A percentile compares a stretch with the other conserved stretches of the same genome.
phyloP scores from a whole-genome alignment of 2,888 invertebrate species.

The Ennomos erosarius region DNA sequence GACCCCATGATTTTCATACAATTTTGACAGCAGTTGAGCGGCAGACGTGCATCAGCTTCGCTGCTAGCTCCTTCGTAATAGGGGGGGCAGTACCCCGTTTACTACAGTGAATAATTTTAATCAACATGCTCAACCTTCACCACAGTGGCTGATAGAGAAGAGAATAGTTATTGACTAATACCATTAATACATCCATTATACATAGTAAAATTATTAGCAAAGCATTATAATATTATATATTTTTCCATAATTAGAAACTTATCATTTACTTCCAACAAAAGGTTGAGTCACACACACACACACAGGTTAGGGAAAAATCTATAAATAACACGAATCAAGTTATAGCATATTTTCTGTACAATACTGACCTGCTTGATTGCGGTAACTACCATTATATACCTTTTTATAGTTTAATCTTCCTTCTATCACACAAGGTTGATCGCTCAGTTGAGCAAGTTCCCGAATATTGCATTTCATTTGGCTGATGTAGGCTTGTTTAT shows the following conservation, averaged over 20 bases:
- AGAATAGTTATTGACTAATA: no score
- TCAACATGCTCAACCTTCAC: no score
- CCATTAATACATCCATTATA: no score
- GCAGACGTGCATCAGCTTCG: no score
- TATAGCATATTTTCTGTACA: conserved; percentile 2
- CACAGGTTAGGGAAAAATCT: conserved; percentile 21
- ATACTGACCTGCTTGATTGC: conserved; percentile 73
- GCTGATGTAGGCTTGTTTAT: conserved; percentile 20
- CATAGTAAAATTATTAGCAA: neutral
- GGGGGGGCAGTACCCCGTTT: no score
- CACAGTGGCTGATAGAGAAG: no score
- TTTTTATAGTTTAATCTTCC: conserved; percentile 90
- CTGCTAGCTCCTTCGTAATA: no score
- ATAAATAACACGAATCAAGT: conserved; percentile 32
- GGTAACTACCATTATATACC: conserved; percentile 83
- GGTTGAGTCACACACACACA: conserved; percentile 20
- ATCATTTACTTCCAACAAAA: conserved; percentile 15
- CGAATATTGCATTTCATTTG: conserved; percentile 90
- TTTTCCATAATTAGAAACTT: conserved; percentile 5
- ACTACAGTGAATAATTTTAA: no score
- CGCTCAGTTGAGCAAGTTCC: conserved; percentile 87
- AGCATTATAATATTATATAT: neutral
- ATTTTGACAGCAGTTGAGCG: no score
- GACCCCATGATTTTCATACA: no score
- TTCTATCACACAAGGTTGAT: conserved; percentile 87